Conservation (phyloP, 2,113 vertebrate genomes). For the Rhabdornis inornatus region DNA sequence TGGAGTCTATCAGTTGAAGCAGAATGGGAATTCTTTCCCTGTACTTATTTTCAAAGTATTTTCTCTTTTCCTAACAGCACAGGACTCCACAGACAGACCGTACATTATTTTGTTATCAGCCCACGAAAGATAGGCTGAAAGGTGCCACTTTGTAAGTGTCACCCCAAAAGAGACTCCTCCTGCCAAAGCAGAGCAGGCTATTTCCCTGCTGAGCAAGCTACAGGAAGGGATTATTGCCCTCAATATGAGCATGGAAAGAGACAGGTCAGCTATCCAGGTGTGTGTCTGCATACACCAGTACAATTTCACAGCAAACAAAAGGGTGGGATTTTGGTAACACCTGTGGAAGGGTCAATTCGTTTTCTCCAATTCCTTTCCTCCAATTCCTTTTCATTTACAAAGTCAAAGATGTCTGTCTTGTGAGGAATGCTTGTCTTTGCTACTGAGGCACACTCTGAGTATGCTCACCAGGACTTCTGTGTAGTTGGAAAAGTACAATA, state of each 20-base stretch:
- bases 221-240: background rate
- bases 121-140: background rate
- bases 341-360: background rate
- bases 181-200: background rate
- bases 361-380: background rate
- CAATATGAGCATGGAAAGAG: background rate
- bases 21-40: background rate
- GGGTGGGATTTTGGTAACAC: background rate
- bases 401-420: background rate
- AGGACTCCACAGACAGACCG: background rate
- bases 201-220: background rate
- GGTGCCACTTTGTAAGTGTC: background rate
- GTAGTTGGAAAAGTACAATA: background rate
- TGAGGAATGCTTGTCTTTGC: background rate
- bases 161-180: background rate
- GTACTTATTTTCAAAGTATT: background rate
- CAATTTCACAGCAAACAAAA: background rate
- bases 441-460: background rate
- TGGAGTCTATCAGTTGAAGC: background rate
- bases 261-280: background rate
- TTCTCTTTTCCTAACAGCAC: background rate
- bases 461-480: background rate
- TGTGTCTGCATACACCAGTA: fast-evolving
- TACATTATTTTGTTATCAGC: background rate
- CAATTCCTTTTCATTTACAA: background rate